Evolutionary conservation across 2,113 vertebrate genomes (phyloP), one percentile per base, ranked within the genome.

Genomic region (Sapajus apella): DNA sequence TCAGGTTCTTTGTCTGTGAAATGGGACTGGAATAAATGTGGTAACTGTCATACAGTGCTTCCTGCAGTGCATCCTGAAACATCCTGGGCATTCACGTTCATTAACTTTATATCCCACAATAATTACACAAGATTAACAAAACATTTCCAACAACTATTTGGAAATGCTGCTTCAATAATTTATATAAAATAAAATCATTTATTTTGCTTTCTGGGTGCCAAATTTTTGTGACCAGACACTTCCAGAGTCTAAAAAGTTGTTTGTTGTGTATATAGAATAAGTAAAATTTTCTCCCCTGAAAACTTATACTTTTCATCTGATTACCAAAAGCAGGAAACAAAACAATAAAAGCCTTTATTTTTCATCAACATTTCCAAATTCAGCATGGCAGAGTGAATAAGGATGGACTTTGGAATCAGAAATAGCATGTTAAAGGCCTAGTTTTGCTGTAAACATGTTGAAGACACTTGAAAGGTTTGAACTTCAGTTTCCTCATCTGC

Each of bases 321-420:
- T 83, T 91, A 82, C 6, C 18, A 92, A 75, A 83, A 75, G 77
- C 3, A 81, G 68, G 16, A 89, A 96, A 70, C 18, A 88, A 82
- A 61, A 32, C 37, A 91, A 83, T 50, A 40, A 40, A 40, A 40
- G 3, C 9, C 7, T 55, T 76, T 20, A 55, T 82, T 86, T 97
- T 82, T 40, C 32, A 90, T 32, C 50, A 90, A 90, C 92, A 92
- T 83, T 72, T 90, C 50, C 58, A 82, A 76, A 90, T 79, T 92
- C 40, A 92, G 5, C 25, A 70, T 47, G 25, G 12, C 14, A 37
- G 5, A 55, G 12, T 56, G 20, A 30, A 73, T 91, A 86, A 89
- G 0, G 8, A 79, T 43, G 3, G 21, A 30, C 68, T 87, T 14
- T 50, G 12, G 12, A 87, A 11, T 81, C 43, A 88, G 20, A 79